These are phyloP conservation scores for Vulpes ferrilata DNA, from an alignment of 2,113 vertebrate species.

Conservation along the genomic window DNA sequence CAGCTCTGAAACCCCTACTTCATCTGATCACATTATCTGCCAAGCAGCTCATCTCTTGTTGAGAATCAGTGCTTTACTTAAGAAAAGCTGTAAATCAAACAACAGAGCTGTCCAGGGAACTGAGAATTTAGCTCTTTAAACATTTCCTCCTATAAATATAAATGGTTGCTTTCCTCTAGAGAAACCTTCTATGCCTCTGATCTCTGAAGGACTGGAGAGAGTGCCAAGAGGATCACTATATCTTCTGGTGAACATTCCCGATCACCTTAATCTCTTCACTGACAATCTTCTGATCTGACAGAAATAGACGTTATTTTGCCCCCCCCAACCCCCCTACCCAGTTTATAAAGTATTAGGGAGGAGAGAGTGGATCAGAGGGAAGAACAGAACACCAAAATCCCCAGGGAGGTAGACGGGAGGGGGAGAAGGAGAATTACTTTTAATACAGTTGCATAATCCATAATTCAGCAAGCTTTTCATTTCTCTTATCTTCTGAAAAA, in stretches of 20 bases:
- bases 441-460: slow-evolving; percentile 80
- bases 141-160: slow-evolving; percentile 78
- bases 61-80: slow-evolving; percentile 74
- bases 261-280: slow-evolving; percentile 57
- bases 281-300: slow-evolving; percentile 75
- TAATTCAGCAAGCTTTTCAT: slow-evolving; percentile 82
- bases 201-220: slow-evolving; percentile 24
- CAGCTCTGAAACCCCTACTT: not conserved
- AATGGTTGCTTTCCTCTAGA: slow-evolving; percentile 72
- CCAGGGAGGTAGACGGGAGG: slow-evolving; percentile 46
- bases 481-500: slow-evolving; percentile 79
- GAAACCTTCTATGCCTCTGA: slow-evolving; percentile 46
- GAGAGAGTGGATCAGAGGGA: slow-evolving; percentile 39
- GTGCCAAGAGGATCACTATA: not conserved
- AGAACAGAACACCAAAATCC: slow-evolving; percentile 68
- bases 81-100: slow-evolving; percentile 81
- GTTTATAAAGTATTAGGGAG: slow-evolving; percentile 56
- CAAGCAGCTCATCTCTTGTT: slow-evolving; percentile 29
- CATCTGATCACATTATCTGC: slow-evolving; percentile 42
- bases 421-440: slow-evolving; percentile 65
- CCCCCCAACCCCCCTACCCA: not conserved
- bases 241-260: slow-evolving; percentile 42
- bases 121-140: slow-evolving; percentile 80
- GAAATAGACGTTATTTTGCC: slow-evolving; percentile 47
- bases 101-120: slow-evolving; percentile 62